phyloP scores from a whole-genome alignment of 2,797 vertebrate species.

The Synaphobranchus kaupii region DNA sequence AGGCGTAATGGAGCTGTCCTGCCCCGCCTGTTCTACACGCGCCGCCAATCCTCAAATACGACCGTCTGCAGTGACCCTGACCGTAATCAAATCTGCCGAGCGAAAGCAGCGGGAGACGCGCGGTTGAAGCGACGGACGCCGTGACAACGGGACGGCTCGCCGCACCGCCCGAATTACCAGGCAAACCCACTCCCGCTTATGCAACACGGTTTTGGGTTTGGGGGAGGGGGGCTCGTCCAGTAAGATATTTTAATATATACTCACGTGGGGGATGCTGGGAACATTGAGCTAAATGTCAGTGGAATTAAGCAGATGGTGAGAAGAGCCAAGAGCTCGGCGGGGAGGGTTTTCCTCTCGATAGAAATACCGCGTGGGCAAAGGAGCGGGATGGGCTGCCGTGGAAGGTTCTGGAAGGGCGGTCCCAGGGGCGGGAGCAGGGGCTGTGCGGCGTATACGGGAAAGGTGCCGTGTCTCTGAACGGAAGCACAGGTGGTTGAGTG shows the following conservation, averaged over 20 bases:
- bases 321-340: constrained; percentile 51
- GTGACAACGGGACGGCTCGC: not conserved
- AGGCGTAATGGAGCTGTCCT: not conserved
- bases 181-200: not conserved
- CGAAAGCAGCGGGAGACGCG: not conserved
- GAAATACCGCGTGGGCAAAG: constrained; percentile 34
- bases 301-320: constrained; percentile 69
- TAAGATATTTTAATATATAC: not conserved
- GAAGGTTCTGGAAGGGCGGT: not conserved
- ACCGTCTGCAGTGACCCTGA: not conserved
- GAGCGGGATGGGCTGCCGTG: not conserved
- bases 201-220: not conserved
- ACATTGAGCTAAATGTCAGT: constrained; percentile 64
- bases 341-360: constrained; percentile 51
- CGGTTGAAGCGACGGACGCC: not conserved
- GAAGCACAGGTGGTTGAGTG: too few relatives aligned
- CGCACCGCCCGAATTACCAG: not conserved
- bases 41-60: not conserved
- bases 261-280: constrained; percentile 6
- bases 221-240: not conserved
- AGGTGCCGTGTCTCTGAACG: not conserved
- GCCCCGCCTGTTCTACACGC: not conserved
- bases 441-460: not conserved
- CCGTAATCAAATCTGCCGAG: not conserved
- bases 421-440: too few relatives aligned